phyloP scores from a whole-genome alignment of 2,888 invertebrate species.

The Cheilosia impressa region DNA sequence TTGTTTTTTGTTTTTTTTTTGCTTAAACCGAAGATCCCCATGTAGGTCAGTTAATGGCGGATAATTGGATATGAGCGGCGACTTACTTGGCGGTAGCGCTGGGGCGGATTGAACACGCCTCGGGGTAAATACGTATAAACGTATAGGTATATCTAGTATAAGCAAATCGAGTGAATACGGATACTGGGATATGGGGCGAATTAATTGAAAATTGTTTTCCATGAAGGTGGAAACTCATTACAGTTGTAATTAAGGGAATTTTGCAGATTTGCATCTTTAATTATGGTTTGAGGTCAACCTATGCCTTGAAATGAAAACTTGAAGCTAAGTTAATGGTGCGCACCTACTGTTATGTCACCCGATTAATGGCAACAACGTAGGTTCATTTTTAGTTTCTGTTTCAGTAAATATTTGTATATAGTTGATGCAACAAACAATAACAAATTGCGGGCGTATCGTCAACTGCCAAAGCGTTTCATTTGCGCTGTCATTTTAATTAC shows the following conservation, averaged over 20 bases:
- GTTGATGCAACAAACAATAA: no score
- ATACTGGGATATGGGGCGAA: conserved; percentile 41
- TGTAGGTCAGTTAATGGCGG: conserved; percentile 52
- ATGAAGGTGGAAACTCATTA: conserved; percentile 49
- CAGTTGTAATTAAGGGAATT: conserved; percentile 39
- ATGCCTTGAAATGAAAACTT: neutral
- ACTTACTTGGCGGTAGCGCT: conserved; percentile 33
- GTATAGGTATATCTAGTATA: no score
- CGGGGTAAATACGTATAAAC: neutral
- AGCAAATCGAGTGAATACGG: conserved; percentile 10
- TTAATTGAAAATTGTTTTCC: conserved; percentile 50
- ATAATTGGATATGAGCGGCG: conserved; percentile 55
- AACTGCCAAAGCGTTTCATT: no score
- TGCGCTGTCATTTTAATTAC: no score
- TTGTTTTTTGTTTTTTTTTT: conserved; percentile 8
- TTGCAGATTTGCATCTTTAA: conserved; percentile 5
- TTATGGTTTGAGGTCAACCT: neutral
- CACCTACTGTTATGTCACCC: no score
- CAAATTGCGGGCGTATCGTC: no score
- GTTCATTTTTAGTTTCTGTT: no score
- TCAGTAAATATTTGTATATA: no score
- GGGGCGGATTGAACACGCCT: conserved; percentile 30
- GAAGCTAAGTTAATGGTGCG: neutral
- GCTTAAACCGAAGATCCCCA: conserved; percentile 44
- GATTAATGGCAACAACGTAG: no score